Percentiles rank a stretch among this genome's conserved stretches.
These are phyloP conservation scores for Saxidomus purpurata DNA, from an alignment of 1,140 invertebrate species.

Conservation along the genomic window DNA sequence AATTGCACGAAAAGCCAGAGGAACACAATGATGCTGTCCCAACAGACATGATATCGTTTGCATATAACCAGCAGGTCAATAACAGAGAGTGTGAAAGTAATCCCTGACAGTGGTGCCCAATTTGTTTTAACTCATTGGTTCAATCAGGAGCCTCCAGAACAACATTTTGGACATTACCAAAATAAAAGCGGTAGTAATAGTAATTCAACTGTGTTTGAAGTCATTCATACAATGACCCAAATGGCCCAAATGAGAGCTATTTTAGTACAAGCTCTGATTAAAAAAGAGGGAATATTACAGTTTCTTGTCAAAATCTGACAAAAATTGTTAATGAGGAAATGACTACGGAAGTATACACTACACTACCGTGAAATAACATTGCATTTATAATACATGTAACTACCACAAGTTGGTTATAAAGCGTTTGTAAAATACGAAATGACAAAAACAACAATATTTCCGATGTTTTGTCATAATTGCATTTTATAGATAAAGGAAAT, in stretches of 20 bases:
- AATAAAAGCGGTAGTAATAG: background rate
- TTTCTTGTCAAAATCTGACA: too few relatives aligned
- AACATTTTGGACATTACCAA: constrained; percentile 44
- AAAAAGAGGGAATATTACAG: background rate
- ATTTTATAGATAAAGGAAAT: too few relatives aligned
- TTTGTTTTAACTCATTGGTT: constrained; percentile 21
- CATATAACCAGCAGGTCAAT: background rate
- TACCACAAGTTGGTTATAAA: too few relatives aligned
- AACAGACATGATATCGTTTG: constrained; percentile 12
- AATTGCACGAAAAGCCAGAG: background rate
- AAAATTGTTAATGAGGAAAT: too few relatives aligned
- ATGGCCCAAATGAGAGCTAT: background rate
- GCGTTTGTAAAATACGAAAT: too few relatives aligned
- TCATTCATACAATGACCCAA: background rate
- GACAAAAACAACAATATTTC: too few relatives aligned
- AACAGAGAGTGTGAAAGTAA: constrained; percentile 3
- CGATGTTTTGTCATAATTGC: too few relatives aligned
- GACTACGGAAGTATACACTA: too few relatives aligned
- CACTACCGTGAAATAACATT: too few relatives aligned
- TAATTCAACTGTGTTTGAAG: constrained; percentile 9
- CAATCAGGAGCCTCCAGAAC: constrained; percentile 37
- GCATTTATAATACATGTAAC: too few relatives aligned
- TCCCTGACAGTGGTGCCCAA: background rate
- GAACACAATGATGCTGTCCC: background rate
- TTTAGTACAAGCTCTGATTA: background rate